Evolutionary conservation across 2,113 vertebrate genomes (phyloP).

Genomic region (Apteryx owenii): DNA sequence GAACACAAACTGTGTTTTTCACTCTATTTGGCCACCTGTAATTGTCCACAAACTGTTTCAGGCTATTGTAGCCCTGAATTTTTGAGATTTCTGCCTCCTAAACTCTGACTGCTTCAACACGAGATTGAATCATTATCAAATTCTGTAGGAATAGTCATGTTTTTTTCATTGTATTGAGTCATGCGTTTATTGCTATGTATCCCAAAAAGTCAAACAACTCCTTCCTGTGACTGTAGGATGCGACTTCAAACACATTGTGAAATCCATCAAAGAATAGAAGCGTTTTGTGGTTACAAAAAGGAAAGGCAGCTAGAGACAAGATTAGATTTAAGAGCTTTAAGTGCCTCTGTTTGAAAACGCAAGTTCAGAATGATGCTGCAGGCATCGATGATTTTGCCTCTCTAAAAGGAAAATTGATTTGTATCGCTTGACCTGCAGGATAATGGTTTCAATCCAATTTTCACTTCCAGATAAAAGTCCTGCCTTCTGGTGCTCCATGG

Average conservation of each 20-base stretch:
- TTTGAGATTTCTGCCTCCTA: neutral
- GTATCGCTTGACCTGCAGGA: neutral
- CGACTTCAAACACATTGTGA: neutral
- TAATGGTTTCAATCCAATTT: neutral
- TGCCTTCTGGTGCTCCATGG: neutral
- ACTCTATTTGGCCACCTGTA: neutral
- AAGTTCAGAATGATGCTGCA: neutral
- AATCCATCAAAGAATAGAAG: neutral
- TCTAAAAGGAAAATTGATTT: neutral
- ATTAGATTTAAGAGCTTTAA: neutral
- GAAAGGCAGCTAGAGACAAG: neutral
- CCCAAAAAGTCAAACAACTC: neutral
- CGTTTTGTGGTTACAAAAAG: neutral
- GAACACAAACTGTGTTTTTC: neutral
- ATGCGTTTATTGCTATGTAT: neutral
- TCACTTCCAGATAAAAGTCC: neutral
- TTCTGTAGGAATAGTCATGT: neutral
- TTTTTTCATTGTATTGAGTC: neutral
- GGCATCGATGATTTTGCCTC: neutral
- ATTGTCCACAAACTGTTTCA: neutral
- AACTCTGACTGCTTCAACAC: accelerated
- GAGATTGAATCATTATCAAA: neutral
- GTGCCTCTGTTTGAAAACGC: neutral
- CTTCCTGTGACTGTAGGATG: neutral
- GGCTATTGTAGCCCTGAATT: neutral